A percentile compares a stretch with the other conserved stretches of the same genome.
phyloP scores from a whole-genome alignment of 2,797 vertebrate species.

The Acipenser ruthenus region DNA sequence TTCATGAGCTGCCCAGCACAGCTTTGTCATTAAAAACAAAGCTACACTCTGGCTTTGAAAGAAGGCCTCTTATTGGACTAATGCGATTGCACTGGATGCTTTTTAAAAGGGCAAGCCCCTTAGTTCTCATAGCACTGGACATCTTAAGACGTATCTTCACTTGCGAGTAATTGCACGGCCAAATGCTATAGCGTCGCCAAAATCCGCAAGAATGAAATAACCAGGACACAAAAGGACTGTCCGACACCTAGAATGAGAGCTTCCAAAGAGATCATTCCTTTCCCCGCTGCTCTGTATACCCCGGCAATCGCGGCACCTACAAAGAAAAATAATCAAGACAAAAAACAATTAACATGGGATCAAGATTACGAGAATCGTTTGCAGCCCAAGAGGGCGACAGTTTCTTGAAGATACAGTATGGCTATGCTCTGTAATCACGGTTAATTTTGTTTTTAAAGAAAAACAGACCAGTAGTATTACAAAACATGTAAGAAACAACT shows the following conservation, averaged over 20 bases:
- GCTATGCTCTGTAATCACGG: no score
- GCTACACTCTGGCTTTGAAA: conserved; percentile 31
- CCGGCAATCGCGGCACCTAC: conserved; percentile 90
- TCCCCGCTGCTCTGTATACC: conserved; percentile 90
- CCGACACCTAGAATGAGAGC: conserved; percentile 86
- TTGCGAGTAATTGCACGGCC: neutral
- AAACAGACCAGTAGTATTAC: no score
- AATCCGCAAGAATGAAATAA: conserved; percentile 85
- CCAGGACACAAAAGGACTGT: conserved; percentile 82
- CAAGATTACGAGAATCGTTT: no score
- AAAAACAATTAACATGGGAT: neutral
- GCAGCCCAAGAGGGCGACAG: no score
- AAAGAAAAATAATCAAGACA: conserved; percentile 18
- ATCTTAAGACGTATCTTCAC: neutral
- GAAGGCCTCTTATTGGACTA: conserved; percentile 44
- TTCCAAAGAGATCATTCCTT: conserved; percentile 86
- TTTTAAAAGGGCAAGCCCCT: neutral
- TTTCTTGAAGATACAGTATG: no score
- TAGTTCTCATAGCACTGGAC: no score
- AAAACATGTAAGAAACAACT: no score
- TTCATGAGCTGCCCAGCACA: neutral
- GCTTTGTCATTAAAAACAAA: conserved; percentile 11
- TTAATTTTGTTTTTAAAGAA: no score
- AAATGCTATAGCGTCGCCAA: conserved; percentile 84
- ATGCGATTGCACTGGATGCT: neutral